Base-by-base conservation (phyloP, 1,140 invertebrate species). In the Hycleus phaleratus region DNA sequence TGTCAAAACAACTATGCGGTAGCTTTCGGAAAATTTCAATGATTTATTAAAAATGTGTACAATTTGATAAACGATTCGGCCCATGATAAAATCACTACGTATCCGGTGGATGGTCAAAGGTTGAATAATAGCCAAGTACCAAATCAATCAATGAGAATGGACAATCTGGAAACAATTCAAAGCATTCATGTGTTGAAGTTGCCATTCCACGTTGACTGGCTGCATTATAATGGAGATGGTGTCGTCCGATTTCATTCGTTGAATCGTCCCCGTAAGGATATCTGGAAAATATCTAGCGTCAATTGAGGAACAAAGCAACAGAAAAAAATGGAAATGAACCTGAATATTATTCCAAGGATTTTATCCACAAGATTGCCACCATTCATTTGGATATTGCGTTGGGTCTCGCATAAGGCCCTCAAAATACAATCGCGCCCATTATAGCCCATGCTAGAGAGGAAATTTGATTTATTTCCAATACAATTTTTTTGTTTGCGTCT, bases 371-470 rank as follows among this genome's bases (percentile, higher is more conserved):
- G 44, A 18, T 38, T 55, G 3, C 38, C 45, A 11, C 45, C 44
- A 18, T 46, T 55, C 1, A 43, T 45, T 46, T 46, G 45, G 11
- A 88, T 72, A 26, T 79, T 75, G 59, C 84, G 82, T 0, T 82
- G 84, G 2, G 80, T 79, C 73, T 89, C 86, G 68, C 87, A 90
- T 68, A 90, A 85, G 61, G 82, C 82, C 66, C 82, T 81, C 38
- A 88, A 76, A 45, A 89, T 75, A 72, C 87, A 89, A 59, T 80
- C 78, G 59, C 82, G 79, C 4, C 86, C 86, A 62, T 80, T 74
- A 56, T 81, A 78, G 5, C 83, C 83, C 68, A 82, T 76, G 26
- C 67, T 70, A 26, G 53, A 51, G 71, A 67, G 46, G 51, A 42
- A 42, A 4, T 32, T 5, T 32, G 4, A 32, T 32, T 32, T 32